Evolutionary conservation across 2,113 vertebrate species (phyloP), one percentile per base, ranked within the genome.

Genomic region (Rhea americana): DNA sequence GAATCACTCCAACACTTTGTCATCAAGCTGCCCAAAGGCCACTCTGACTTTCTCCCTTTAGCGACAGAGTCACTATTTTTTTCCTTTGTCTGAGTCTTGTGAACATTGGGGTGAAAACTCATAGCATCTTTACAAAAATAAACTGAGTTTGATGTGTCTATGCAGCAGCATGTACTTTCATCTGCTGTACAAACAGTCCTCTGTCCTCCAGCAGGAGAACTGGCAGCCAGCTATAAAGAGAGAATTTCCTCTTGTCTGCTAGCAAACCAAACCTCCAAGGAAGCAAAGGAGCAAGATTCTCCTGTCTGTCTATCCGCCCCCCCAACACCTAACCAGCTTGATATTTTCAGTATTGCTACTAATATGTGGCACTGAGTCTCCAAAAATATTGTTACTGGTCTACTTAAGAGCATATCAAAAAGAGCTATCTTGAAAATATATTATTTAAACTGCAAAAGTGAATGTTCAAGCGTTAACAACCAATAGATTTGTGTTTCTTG

Each of bases 391-490:
- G 20, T 59, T 81, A 41, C 6, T 75, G 70, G 53, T 15, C 21
- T 48, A 6, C 53, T 65, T 61, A 9, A 87, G 30, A 87, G 20
- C 28, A 24, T 5, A 73, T 41, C 1, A 30, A 25, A 79, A 88
- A 85, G 4, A 58, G 1, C 13, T 55, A 2, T 71, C 18, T 71
- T 82, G 18, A 61, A 92, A 89, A 82, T 85, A 25, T 11, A 47
- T 80, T 91, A 92, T 93, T 95, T 65, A 91, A 90, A 30, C 35
- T 81, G n/a, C 14, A 91, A 83, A 85, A 83, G 1, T 8, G 87
- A 91, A 7, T 16, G 4, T 51, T 63, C 24, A 79, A 59, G 50
- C 85, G 35, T 18, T 93, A 85, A 76, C 62, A 95, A 62, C 8
- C 8, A 71, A 13, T 16, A 89, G 65, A 90, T 50, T 81, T 19